Evolutionary conservation across 2,113 vertebrate genomes (phyloP).

Genomic region (Dromaius novaehollandiae): DNA sequence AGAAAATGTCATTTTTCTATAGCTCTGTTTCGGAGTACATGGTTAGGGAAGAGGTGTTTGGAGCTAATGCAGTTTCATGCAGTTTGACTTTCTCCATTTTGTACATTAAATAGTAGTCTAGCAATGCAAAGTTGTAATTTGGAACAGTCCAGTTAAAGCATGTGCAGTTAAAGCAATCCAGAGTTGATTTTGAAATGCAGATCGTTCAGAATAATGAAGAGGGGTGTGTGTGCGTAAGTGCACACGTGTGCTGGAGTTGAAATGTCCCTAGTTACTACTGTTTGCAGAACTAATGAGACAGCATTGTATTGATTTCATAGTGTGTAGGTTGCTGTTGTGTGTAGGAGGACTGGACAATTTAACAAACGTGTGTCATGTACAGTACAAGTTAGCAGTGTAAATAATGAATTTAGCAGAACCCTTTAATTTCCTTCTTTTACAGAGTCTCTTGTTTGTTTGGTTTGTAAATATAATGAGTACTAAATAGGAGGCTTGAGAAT

Average conservation of each 20-base stretch:
- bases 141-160: background rate
- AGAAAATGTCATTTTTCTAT: background rate
- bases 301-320: background rate
- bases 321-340: background rate
- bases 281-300: background rate
- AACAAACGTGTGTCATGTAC: background rate
- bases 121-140: background rate
- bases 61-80: background rate
- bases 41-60: background rate
- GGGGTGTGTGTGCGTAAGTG: fast-evolving
- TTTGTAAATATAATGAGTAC: background rate
- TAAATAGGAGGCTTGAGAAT: background rate
- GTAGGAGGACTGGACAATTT: background rate
- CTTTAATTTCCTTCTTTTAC: background rate
- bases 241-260: background rate
- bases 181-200: background rate
- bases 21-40: background rate
- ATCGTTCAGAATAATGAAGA: background rate
- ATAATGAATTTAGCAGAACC: background rate
- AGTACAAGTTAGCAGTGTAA: background rate
- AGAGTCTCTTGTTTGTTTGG: background rate
- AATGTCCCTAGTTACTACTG: background rate
- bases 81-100: background rate
- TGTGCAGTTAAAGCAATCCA: background rate
- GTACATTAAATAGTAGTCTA: background rate